Evolutionary conservation across 2,797 vertebrate species (phyloP).

Genomic region (Mus minutoides): DNA sequence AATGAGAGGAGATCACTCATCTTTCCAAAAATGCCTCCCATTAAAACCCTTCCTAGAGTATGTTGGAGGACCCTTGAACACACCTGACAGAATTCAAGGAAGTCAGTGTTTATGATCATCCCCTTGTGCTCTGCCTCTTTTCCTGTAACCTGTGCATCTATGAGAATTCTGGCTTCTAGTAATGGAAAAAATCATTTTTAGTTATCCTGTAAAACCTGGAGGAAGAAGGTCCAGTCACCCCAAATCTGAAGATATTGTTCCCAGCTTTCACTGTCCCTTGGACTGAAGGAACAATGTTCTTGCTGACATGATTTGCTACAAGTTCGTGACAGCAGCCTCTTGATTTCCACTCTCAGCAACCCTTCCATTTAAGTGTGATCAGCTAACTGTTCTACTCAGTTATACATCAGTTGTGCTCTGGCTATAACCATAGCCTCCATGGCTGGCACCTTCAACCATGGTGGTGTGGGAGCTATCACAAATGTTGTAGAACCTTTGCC

Average conservation of each 20-base stretch:
- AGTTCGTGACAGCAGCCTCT: neutral
- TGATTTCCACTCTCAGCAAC: neutral
- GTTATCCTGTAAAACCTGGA: neutral
- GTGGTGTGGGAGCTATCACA: too few species aligned
- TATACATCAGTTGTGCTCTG: neutral
- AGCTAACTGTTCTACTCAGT: neutral
- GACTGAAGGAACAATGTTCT: neutral
- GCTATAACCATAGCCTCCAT: neutral
- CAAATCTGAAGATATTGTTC: neutral
- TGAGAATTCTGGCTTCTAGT: neutral
- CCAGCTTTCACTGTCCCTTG: neutral
- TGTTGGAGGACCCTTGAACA: neutral
- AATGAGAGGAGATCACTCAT: neutral
- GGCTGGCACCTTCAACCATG: neutral
- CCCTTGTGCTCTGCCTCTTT: neutral
- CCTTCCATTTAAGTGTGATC: neutral
- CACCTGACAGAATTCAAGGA: neutral
- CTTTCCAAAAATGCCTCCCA: neutral
- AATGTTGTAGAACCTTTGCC: neutral
- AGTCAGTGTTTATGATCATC: neutral
- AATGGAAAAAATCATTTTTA: neutral
- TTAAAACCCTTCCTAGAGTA: neutral
- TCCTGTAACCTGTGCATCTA: neutral
- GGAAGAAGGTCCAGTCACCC: neutral
- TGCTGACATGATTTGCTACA: neutral